Base-by-base conservation (phyloP, 2,113 vertebrate genomes). In the Chamaetylas fuelleborni region DNA sequence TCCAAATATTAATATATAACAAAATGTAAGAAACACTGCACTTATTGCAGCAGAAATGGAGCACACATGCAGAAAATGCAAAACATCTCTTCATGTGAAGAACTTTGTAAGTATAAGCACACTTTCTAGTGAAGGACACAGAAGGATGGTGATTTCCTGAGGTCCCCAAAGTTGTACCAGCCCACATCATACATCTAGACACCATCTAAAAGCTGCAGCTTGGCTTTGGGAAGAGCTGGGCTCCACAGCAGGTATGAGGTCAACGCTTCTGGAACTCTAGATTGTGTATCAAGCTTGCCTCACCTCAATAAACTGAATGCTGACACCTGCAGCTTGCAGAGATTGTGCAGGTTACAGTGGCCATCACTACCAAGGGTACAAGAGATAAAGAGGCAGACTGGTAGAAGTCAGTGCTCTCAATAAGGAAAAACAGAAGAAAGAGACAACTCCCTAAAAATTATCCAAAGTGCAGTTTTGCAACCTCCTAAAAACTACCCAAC, bases 81-180 rank as follows among this genome's bases (percentile, higher is more conserved):
- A 24, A 88, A 36, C 23, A n/a, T 18, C 51, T 58, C 34, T 36
- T 11, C n/a, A 40, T 8, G 8, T 17, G 45, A 67, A 65, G 45
- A 57, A 54, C 15, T 58, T 66, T 24, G n/a, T 7, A 82, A 54
- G 16, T 20, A 6, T 7, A 14, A 74, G 8, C 0, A 0, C 12
- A 62, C n/a, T 71, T 90, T 34, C 36, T 19, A 66, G 7, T 31
- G 18, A 84, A 73, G 48, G 34, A 81, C 33, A 66, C 26, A 12
- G 61, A 72, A 42, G 9, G 26, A 58, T 24, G 48, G n/a, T 16
- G 11, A 43, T 64, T 64, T 70, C 54, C 34, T 48, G 45, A 72
- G 14, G 34, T 58, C 38, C 34, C 65, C n/a, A 48, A 72, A 69
- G 28, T 14, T 64, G 31, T 24, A 58, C 34, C 24, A 72, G 28